Evolutionary conservation across 2,888 invertebrate genomes (phyloP), one percentile per base, ranked within the genome.

Genomic region (Archips crataeganus): DNA sequence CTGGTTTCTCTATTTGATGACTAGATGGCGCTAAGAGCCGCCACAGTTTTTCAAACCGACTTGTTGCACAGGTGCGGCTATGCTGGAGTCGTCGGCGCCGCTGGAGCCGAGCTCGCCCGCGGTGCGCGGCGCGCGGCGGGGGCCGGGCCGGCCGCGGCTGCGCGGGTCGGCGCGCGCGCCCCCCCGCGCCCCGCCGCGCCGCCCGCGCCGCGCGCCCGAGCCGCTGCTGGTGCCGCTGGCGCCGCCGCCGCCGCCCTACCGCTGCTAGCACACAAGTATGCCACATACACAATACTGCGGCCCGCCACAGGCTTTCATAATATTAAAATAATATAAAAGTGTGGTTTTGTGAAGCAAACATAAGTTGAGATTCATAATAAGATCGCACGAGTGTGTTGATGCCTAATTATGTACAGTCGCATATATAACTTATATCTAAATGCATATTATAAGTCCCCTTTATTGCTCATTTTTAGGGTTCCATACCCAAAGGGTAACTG

Each of bases 161-260:
- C 83, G 87, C 60, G 77, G 80, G 76, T 80, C 80, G 76, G 71
- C 66, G 34, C 45, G 45, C 11, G 45, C 45, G 11, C 11, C 45
- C 10, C 45, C 45, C 45, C 77, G 74, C 45, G 76, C 77, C 75
- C 82, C 63, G n/a, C 75, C 81, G 54, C 78, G 87, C 61, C 81
- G 90, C 23, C 86, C 88, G n/a, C 87, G 93, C n/a, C 80, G 90
- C 3, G 86, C 91, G 1, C 84, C 91, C 39, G 93, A 93, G 78
- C 93, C 94, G 3, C 84, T 94, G 74, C 87, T 95, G 32, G 95
- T 95, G 83, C 95, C 95, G 79, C 90, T 95, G 54, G 95, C 94
- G 84, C 95, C 95, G 87, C 88, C 88, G 87, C 88, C 89, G 85
- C 92, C 92, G 34, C 92, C 91, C 3, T 90, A 86, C 82, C 3